phyloP scores from a whole-genome alignment of 2,113 vertebrate genomes.

The Ploceus nigricollis region DNA sequence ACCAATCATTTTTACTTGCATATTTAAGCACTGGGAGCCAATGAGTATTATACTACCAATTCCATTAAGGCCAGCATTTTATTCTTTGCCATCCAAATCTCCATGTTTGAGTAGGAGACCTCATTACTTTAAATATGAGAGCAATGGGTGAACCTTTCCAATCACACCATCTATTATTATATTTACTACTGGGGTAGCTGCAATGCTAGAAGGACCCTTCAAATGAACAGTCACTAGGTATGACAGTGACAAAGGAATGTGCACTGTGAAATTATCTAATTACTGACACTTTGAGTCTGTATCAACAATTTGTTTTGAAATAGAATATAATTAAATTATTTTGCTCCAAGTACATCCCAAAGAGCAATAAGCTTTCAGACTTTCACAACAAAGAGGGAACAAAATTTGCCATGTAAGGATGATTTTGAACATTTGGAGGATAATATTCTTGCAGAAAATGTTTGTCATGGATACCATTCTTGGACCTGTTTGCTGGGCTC shows the following conservation, averaged over 20 bases:
- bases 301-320: slow-evolving; percentile 36
- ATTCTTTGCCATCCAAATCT: not conserved
- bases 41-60: slow-evolving; percentile 7
- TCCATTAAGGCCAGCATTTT: not conserved
- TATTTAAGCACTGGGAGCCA: not conserved
- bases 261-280: not conserved
- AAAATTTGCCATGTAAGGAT: not conserved
- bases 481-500: not conserved
- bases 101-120: not conserved
- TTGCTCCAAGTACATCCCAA: not conserved
- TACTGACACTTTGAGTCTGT: not conserved
- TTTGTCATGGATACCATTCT: not conserved
- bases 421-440: not conserved
- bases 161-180: not conserved
- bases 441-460: not conserved
- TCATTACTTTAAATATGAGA: not conserved
- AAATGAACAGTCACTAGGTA: not conserved
- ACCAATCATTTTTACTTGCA: not conserved
- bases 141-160: not conserved
- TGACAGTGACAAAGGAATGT: not conserved
- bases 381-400: not conserved
- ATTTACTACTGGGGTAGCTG: not conserved
- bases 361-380: not conserved
- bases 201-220: not conserved
- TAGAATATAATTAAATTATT: slow-evolving; percentile 27